Evolutionary conservation across 2,113 vertebrate genomes (phyloP).

Genomic region (Patagioenas fasciata): DNA sequence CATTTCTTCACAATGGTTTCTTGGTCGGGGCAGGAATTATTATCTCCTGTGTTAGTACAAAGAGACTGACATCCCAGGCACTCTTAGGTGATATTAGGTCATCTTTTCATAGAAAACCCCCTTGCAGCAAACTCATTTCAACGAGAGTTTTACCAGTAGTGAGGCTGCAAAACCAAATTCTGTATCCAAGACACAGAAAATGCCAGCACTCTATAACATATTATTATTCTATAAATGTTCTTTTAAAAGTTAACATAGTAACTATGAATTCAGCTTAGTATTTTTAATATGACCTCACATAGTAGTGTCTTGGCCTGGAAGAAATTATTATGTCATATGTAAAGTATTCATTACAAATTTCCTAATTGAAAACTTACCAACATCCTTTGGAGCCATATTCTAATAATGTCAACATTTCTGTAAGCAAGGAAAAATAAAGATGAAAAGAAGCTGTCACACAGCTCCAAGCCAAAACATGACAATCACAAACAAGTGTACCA

Average conservation of each 20-base stretch:
- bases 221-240: neutral
- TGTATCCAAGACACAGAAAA: neutral
- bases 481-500: neutral
- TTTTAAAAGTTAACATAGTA: neutral
- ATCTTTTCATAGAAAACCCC: neutral
- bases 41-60: neutral
- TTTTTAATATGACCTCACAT: conserved; percentile 21
- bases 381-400: neutral
- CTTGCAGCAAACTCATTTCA: neutral
- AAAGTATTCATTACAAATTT: conserved; percentile 48
- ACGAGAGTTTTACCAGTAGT: neutral
- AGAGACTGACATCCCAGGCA: neutral
- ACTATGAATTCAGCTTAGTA: neutral
- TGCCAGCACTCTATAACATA: neutral
- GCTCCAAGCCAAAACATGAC: neutral
- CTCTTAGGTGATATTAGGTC: neutral
- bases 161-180: neutral
- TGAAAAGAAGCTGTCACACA: neutral
- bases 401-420: neutral
- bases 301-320: neutral
- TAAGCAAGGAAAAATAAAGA: neutral
- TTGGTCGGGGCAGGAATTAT: neutral
- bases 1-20: neutral
- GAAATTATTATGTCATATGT: conserved; percentile 19
- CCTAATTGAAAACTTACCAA: conserved; percentile 42